Conservation (phyloP, 2,113 vertebrate genomes). For the Machaerirhynchus nigripectus region DNA sequence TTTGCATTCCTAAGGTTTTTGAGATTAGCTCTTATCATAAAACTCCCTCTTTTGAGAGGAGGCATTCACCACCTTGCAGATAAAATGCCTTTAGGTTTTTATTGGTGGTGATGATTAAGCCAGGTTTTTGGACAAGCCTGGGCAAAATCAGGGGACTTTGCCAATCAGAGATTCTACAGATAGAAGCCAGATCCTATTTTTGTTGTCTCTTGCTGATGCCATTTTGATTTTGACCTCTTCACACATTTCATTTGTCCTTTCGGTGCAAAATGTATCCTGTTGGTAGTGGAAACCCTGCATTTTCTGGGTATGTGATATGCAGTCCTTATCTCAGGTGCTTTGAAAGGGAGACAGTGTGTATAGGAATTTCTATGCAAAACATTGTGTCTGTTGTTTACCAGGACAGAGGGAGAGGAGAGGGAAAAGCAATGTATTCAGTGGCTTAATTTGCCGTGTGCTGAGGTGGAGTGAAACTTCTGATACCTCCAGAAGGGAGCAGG, state of each 20-base stretch:
- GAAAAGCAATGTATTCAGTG: neutral
- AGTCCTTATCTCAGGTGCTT: neutral
- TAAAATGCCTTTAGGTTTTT: constrained; percentile 48
- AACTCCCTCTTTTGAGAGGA: constrained; percentile 53
- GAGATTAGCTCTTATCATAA: constrained; percentile 69
- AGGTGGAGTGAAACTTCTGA: neutral
- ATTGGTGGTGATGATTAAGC: constrained; percentile 44
- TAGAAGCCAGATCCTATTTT: neutral
- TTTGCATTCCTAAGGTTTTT: constrained; percentile 67
- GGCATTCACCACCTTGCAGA: constrained; percentile 46
- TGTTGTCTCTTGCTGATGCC: neutral
- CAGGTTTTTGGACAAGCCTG: constrained; percentile 19
- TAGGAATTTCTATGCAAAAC: neutral
- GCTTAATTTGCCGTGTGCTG: neutral
- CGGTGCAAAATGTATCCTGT: neutral
- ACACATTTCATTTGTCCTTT: neutral
- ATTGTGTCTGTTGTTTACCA: neutral
- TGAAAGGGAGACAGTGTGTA: neutral
- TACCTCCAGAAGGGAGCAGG: neutral
- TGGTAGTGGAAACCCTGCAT: neutral
- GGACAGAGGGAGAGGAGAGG: neutral
- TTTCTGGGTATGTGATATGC: neutral
- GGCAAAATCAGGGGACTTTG: neutral
- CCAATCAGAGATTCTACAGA: neutral
- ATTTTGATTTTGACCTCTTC: neutral